phyloP scores from a whole-genome alignment of 2,797 vertebrate genomes.

The Pipistrellus kuhlii region DNA sequence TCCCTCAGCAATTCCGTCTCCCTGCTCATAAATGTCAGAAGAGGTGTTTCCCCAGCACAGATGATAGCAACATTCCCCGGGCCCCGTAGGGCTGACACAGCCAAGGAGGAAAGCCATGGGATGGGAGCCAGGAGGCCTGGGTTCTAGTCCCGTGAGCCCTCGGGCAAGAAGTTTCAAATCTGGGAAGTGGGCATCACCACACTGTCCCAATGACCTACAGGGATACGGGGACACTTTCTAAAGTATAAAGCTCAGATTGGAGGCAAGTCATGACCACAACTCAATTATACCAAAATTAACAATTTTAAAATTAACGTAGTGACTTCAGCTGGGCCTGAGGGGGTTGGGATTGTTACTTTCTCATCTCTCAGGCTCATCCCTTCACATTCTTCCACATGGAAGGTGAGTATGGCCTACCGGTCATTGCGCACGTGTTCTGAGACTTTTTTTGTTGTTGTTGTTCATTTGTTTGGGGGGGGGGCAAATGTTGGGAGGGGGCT shows the following conservation, averaged over 20 bases:
- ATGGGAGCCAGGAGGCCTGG: not conserved
- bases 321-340: not conserved
- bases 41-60: not conserved
- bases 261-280: no score
- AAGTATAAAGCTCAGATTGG: not conserved
- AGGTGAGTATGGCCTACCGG: not conserved
- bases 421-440: not conserved
- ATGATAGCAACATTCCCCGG: not conserved
- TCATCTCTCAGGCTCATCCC: not conserved
- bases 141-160: not conserved
- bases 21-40: not conserved
- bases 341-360: not conserved
- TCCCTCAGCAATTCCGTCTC: not conserved
- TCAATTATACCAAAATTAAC: not conserved
- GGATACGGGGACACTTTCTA: not conserved
- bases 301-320: not conserved
- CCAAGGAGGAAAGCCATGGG: not conserved
- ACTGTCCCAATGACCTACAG: not conserved
- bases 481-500: no score
- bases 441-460: no score
- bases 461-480: not conserved
- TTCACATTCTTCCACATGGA: not conserved
- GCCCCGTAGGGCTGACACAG: rapidly evolving
- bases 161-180: not conserved
- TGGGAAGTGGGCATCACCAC: not conserved